phyloP scores from a whole-genome alignment of 1,140 invertebrate genomes.

The Radopholus similis region DNA sequence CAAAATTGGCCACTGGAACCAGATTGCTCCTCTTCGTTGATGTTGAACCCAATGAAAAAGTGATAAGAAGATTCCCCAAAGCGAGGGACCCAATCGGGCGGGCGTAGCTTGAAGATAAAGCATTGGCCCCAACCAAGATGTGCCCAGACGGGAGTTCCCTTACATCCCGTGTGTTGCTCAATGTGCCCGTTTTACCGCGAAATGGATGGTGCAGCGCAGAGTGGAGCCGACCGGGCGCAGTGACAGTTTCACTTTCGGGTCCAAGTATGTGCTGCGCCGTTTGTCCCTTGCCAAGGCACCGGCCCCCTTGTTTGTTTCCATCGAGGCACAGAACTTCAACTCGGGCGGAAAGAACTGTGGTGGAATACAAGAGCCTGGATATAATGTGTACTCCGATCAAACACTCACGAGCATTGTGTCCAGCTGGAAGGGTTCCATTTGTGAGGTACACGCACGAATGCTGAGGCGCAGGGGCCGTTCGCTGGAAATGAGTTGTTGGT shows the following conservation, averaged over 20 bases:
- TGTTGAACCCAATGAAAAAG: too few relatives aligned
- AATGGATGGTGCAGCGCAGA: constrained; percentile 30
- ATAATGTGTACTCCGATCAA: not conserved
- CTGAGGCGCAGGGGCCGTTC: constrained; percentile 7
- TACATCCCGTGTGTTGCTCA: not conserved
- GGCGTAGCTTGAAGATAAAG: too few relatives aligned
- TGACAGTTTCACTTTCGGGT: constrained; percentile 33
- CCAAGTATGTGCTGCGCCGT: constrained; percentile 39
- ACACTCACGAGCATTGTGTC: constrained; percentile 20
- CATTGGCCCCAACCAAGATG: not conserved
- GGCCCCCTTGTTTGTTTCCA: constrained; percentile 36
- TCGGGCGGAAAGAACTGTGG: constrained; percentile 46
- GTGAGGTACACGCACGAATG: constrained; percentile 11
- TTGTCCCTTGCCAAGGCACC: constrained; percentile 29
- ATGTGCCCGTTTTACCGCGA: constrained; percentile 18
- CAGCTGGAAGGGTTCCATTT: constrained; percentile 8
- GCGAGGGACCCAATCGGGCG: too few relatives aligned
- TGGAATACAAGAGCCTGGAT: not conserved
- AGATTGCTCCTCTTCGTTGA: too few relatives aligned
- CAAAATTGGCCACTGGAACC: not conserved
- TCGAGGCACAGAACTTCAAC: constrained; percentile 37
- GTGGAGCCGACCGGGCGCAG: constrained; percentile 38
- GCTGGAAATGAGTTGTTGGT: not conserved
- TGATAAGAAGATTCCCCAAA: too few relatives aligned
- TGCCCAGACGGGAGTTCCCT: not conserved